These are phyloP conservation scores for Celastrina argiolus DNA, from an alignment of 2,888 invertebrate genomes.

Conservation along the genomic window DNA sequence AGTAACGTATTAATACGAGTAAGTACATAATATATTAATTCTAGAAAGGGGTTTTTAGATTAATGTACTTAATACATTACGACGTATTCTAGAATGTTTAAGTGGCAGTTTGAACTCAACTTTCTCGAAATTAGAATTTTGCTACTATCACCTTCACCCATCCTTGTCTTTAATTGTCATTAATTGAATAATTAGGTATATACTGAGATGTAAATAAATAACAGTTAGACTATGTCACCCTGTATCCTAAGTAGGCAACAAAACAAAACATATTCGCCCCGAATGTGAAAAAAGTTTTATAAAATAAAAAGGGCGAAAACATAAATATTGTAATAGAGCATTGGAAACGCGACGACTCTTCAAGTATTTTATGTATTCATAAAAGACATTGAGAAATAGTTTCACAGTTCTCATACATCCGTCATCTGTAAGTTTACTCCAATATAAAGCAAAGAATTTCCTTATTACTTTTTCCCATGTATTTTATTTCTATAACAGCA, in stretches of 20 bases:
- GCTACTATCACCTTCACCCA: too few species aligned
- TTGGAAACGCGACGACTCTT: conserved; percentile 38
- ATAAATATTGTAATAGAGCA: conserved; percentile 22
- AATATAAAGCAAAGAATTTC: conserved; percentile 3
- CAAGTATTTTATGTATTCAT: conserved; percentile 54
- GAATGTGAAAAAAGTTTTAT: background rate
- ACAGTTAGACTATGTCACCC: background rate
- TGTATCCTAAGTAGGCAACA: background rate
- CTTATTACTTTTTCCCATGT: background rate
- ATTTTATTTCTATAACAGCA: conserved; percentile 33
- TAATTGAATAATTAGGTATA: too few species aligned
- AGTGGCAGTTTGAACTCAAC: too few species aligned
- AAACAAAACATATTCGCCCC: background rate
- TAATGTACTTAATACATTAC: too few species aligned
- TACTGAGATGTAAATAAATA: background rate
- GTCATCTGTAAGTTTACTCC: conserved; percentile 44
- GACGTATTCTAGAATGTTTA: too few species aligned
- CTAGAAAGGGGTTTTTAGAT: too few species aligned
- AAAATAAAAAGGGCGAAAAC: conserved; percentile 16
- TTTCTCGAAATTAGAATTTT: too few species aligned
- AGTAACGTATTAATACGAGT: too few species aligned
- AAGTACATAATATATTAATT: too few species aligned
- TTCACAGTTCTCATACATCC: conserved; percentile 49
- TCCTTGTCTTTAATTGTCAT: too few species aligned
- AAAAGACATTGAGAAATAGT: conserved; percentile 64